Evolutionary conservation across 2,113 vertebrate species (phyloP).

Genomic region (Kryptolebias marmoratus): DNA sequence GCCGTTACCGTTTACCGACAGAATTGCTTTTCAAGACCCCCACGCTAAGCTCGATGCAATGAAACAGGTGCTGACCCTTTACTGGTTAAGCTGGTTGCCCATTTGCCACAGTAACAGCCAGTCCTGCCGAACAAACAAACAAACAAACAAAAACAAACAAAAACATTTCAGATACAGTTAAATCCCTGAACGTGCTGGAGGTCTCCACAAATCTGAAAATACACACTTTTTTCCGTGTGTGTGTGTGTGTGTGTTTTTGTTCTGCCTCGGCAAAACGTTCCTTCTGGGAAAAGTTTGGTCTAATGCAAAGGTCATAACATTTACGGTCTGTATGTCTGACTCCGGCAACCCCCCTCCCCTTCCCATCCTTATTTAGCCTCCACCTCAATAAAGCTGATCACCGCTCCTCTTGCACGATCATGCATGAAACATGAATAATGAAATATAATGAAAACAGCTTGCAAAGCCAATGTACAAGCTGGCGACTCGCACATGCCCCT

Average conservation of each 20-base stretch:
- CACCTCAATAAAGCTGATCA: conserved; percentile 59
- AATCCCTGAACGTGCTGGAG: conserved; percentile 15
- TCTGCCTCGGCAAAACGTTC: conserved; percentile 10
- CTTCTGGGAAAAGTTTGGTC: conserved; percentile 26
- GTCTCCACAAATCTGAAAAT: conserved; percentile 23
- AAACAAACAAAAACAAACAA: neutral
- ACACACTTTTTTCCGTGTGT: conserved; percentile 12
- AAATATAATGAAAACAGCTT: conserved; percentile 77
- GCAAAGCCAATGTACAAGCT: conserved; percentile 67
- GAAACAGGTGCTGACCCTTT: conserved; percentile 27
- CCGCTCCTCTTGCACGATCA: conserved; percentile 63
- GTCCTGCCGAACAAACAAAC: conserved; percentile 13
- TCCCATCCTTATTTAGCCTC: conserved; percentile 53
- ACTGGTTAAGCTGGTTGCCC: conserved; percentile 33
- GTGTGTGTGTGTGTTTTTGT: conserved; percentile 5
- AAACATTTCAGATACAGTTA: conserved; percentile 27
- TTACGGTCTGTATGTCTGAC: conserved; percentile 50
- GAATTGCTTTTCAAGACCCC: conserved; percentile 8
- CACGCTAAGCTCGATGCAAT: conserved; percentile 9
- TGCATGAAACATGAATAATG: conserved; percentile 78
- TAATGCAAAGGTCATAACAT: conserved; percentile 50
- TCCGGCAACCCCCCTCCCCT: conserved; percentile 42
- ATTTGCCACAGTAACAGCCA: conserved; percentile 41
- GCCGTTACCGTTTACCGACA: conserved; percentile 26
- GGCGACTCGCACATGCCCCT: conserved; percentile 60